Percentiles rank a stretch among this genome's conserved stretches.
These are phyloP conservation scores for Drosophila mettleri DNA, from an alignment of 2,888 invertebrate genomes.

Conservation along the genomic window DNA sequence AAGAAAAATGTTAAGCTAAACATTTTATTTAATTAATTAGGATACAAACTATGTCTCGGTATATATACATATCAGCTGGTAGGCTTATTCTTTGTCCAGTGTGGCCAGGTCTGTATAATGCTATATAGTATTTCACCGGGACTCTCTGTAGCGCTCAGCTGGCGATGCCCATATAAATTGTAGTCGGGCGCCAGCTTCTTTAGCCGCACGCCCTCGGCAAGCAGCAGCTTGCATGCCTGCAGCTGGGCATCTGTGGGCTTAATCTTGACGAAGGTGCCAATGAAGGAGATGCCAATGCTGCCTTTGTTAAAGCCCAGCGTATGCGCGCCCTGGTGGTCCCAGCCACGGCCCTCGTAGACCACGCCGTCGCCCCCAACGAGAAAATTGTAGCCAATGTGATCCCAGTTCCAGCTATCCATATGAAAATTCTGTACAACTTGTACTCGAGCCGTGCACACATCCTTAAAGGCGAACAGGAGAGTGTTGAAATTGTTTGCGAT, in stretches of 20 bases:
- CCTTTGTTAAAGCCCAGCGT: constrained; percentile 88
- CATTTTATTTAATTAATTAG: constrained; percentile 35
- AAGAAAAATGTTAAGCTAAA: not conserved
- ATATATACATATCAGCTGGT: constrained; percentile 9
- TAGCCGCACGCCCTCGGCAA: constrained; percentile 87
- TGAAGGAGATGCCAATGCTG: constrained; percentile 90
- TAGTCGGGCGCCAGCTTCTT: constrained; percentile 88
- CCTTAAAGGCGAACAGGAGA: constrained; percentile 77
- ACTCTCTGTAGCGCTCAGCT: constrained; percentile 89
- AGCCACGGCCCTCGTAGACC: constrained; percentile 90
- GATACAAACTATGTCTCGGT: constrained; percentile 12
- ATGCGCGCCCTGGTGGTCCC: constrained; percentile 90
- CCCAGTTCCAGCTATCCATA: constrained; percentile 88
- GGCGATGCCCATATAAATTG: constrained; percentile 89
- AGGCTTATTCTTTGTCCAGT: constrained; percentile 84
- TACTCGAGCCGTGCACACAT: constrained; percentile 86
- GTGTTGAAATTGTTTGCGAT: not conserved
- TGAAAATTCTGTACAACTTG: constrained; percentile 87
- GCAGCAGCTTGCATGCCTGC: constrained; percentile 87
- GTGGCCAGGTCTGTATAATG: constrained; percentile 89
- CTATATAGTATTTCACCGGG: constrained; percentile 89
- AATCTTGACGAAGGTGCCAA: constrained; percentile 88
- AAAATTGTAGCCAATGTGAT: constrained; percentile 92
- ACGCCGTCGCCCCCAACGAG: constrained; percentile 91
- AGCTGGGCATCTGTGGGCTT: constrained; percentile 87